Evolutionary conservation across 2,888 invertebrate species (phyloP).

Genomic region (Caenorhabditis zanzibari): DNA sequence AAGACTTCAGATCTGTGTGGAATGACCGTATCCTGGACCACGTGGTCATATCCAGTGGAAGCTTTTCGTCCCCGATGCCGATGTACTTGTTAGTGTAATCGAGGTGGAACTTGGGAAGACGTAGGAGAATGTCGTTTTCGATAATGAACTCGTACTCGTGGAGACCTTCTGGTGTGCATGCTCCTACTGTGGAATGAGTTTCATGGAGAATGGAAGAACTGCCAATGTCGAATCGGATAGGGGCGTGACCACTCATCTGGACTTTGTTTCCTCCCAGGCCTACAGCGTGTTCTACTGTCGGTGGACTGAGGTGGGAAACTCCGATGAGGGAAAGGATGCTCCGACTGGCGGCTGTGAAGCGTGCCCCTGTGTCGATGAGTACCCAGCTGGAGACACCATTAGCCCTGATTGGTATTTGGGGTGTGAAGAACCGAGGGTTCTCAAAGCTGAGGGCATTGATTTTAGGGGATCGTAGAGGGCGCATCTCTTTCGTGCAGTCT

Average conservation of each 20-base stretch:
- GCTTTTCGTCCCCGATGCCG: slow-evolving; percentile 4
- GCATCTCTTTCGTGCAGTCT: too few species aligned
- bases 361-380: slow-evolving; percentile 1
- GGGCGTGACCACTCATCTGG: slow-evolving; percentile 15
- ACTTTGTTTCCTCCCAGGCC: slow-evolving; percentile 28
- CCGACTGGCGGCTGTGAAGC: slow-evolving; percentile 7
- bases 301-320: not conserved
- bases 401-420: not conserved
- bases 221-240: slow-evolving; percentile 19
- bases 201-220: not conserved
- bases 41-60: slow-evolving; percentile 5
- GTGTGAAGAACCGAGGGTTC: not conserved
- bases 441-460: not conserved
- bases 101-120: slow-evolving; percentile 26
- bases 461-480: too few species aligned
- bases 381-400: not conserved
- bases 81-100: slow-evolving; percentile 23
- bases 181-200: slow-evolving; percentile 1
- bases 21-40: slow-evolving; percentile 5
- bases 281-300: not conserved
- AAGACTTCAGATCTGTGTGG: slow-evolving; percentile 21
- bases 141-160: slow-evolving; percentile 38
- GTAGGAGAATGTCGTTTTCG: slow-evolving; percentile 30
- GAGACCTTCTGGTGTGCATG: not conserved
- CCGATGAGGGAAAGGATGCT: not conserved